Conservation (phyloP, 2,888 invertebrate genomes). For the Cephalotes varians region DNA sequence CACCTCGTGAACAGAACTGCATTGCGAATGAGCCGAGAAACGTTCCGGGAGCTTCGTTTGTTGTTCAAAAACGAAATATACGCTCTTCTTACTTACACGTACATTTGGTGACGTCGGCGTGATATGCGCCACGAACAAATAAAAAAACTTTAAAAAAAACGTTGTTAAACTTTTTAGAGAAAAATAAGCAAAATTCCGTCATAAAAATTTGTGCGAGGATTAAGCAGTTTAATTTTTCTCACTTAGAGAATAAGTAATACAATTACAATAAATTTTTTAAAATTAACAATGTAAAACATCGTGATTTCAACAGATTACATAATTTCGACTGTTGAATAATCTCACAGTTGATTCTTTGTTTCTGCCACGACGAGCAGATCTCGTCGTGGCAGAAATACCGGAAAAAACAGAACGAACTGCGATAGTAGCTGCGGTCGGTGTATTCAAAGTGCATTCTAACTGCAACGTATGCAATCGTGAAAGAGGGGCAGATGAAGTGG, state of each 20-base stretch:
- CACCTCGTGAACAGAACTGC: background rate
- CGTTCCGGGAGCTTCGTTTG: background rate
- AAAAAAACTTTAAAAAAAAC: background rate
- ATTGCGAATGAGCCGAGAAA: background rate
- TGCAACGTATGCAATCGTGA: conserved; percentile 55
- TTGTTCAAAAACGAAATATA: conserved; percentile 27
- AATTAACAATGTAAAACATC: background rate
- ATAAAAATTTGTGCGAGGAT: background rate
- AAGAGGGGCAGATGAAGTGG: background rate
- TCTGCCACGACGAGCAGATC: no score
- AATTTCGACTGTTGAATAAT: background rate
- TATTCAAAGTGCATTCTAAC: conserved; percentile 17
- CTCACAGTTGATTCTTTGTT: background rate
- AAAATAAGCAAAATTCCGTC: background rate
- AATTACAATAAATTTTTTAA: background rate
- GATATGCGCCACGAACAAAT: background rate
- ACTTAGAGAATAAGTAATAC: background rate
- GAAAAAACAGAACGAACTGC: background rate
- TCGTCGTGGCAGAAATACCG: background rate
- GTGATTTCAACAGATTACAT: background rate
- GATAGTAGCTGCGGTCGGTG: background rate
- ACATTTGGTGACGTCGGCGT: background rate
- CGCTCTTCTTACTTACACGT: background rate
- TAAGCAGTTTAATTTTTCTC: background rate
- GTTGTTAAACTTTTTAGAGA: background rate